Evolutionary conservation across 2,113 vertebrate species (phyloP).

Genomic region (Camarhynchus parvulus): DNA sequence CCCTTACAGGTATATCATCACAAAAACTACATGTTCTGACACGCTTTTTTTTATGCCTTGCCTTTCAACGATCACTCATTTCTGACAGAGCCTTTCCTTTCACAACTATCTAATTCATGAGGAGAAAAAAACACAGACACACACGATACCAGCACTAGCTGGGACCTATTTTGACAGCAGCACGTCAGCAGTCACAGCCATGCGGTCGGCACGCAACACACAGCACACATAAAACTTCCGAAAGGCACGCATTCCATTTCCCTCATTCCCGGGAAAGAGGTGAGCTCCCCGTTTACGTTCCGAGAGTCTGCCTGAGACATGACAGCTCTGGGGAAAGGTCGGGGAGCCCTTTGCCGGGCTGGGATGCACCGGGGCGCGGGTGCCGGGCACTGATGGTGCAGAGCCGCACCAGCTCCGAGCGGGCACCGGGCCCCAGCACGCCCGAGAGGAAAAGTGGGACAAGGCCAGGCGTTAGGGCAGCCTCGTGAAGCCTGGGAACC

Average conservation of each 20-base stretch:
- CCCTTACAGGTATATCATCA: background rate
- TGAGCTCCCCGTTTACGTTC: background rate
- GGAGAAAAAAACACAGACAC: background rate
- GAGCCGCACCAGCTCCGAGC: background rate
- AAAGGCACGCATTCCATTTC: background rate
- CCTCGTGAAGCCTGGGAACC: accelerated
- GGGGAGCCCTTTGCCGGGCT: background rate
- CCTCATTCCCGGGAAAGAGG: background rate
- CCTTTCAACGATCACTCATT: background rate
- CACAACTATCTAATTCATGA: background rate
- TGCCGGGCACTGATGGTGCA: background rate
- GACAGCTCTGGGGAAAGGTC: background rate
- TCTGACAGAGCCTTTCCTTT: background rate
- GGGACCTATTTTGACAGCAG: background rate
- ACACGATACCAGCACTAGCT: background rate
- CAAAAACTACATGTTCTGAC: background rate
- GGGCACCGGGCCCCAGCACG: background rate
- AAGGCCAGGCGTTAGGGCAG: background rate
- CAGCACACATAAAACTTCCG: background rate
- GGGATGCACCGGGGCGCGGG: background rate
- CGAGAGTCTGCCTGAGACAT: background rate
- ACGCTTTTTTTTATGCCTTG: background rate
- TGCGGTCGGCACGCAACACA: background rate
- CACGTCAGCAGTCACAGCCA: background rate
- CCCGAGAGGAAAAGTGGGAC: background rate